Evolutionary conservation across 2,888 invertebrate genomes (phyloP).

Genomic region (Pollenia labialis): DNA sequence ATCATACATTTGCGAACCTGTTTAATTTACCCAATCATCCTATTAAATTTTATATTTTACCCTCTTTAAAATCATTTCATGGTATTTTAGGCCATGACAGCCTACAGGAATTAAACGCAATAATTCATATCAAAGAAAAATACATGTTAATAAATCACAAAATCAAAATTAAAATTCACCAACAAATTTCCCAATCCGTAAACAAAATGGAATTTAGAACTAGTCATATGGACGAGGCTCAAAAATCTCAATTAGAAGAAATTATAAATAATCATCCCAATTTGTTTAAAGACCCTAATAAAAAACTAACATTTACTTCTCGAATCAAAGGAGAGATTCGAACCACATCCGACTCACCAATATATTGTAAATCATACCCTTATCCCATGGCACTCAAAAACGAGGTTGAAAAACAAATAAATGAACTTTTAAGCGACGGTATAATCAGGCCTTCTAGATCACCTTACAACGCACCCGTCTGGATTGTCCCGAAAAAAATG

Average conservation of each 20-base stretch:
- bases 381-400: slow-evolving; percentile 27
- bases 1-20: slow-evolving; percentile 31
- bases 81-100: slow-evolving; percentile 46
- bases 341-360: slow-evolving; percentile 1
- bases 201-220: slow-evolving; percentile 18
- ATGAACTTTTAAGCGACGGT: slow-evolving; percentile 1
- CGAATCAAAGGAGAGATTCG: slow-evolving; percentile 23
- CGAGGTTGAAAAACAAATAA: slow-evolving; percentile 32
- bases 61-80: slow-evolving; percentile 42
- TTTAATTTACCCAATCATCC: slow-evolving; percentile 25
- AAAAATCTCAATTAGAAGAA: slow-evolving; percentile 41
- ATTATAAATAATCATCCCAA: slow-evolving; percentile 30
- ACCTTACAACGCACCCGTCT: slow-evolving; percentile 17
- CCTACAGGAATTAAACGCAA: slow-evolving; percentile 20
- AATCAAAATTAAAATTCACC: slow-evolving; percentile 10
- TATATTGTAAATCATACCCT: slow-evolving; percentile 21
- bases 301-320: slow-evolving; percentile 32
- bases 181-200: slow-evolving; percentile 11
- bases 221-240: slow-evolving; percentile 29
- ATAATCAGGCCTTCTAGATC: slow-evolving; percentile 39
- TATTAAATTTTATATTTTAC: slow-evolving; percentile 50
- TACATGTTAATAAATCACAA: slow-evolving; percentile 17
- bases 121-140: slow-evolving; percentile 23
- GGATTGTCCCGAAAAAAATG: not conserved
- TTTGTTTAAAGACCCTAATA: slow-evolving; percentile 26